Percentiles rank a stretch among this genome's conserved stretches.
These are phyloP conservation scores for Chrysodeixis includens DNA, from an alignment of 2,888 invertebrate genomes.

Conservation along the genomic window DNA sequence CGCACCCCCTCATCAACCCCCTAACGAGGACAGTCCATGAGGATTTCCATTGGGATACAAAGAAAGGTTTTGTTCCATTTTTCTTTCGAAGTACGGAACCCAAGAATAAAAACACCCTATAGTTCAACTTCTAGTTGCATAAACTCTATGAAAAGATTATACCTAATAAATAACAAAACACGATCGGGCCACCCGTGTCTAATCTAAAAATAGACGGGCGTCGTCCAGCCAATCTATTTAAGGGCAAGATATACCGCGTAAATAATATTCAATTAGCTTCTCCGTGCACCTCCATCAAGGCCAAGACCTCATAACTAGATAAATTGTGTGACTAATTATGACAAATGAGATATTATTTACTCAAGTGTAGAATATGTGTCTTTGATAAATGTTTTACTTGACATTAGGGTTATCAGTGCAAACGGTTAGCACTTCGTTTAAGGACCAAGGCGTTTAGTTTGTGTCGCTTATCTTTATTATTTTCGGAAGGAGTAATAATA, in stretches of 20 bases:
- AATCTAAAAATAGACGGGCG: conserved; percentile 45
- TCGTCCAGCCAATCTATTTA: conserved; percentile 43
- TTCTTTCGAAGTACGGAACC: no score
- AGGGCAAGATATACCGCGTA: conserved; percentile 45
- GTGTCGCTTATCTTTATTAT: conserved; percentile 3
- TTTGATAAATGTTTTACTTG: conserved; percentile 48
- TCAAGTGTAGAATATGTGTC: conserved; percentile 25
- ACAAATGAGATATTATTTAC: conserved; percentile 70
- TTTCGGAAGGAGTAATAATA: no score
- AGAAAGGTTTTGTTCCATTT: no score
- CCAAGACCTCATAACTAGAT: conserved; percentile 65
- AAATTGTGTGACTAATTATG: conserved; percentile 75
- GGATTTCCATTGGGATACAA: no score
- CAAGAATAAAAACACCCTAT: no score
- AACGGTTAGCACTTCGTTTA: conserved; percentile 30
- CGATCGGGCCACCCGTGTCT: conserved; percentile 47
- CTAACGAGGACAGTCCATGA: no score
- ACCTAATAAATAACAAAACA: conserved; percentile 8
- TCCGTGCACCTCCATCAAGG: conserved; percentile 64
- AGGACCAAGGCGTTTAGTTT: conserved; percentile 30
- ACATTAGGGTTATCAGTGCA: conserved; percentile 48
- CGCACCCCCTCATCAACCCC: no score
- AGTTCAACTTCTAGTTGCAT: no score
- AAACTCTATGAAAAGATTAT: background rate
- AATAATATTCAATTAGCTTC: conserved; percentile 59